phyloP scores from a whole-genome alignment of 1,140 invertebrate species.

The Doryteuthis pealeii region DNA sequence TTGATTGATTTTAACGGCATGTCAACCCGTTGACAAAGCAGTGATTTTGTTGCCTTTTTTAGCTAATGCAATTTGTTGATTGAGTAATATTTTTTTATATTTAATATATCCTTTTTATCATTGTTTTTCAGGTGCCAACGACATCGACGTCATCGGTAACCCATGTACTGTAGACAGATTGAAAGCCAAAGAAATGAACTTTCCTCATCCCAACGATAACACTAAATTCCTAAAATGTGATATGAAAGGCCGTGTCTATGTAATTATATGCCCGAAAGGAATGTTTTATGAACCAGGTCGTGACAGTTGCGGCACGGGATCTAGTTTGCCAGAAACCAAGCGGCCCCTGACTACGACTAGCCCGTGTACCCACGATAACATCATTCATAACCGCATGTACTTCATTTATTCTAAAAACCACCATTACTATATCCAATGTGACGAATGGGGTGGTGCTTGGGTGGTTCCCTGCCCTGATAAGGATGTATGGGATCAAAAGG shows the following conservation, averaged over 20 bases:
- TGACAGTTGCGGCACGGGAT: not conserved
- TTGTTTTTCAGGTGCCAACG: not conserved
- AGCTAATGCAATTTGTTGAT: too few relatives aligned
- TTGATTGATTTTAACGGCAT: too few relatives aligned
- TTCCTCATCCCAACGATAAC: slow-evolving; percentile 35
- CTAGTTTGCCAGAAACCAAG: not conserved
- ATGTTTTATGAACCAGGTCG: not conserved
- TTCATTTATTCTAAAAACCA: slow-evolving; percentile 30
- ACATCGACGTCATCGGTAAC: slow-evolving; percentile 12
- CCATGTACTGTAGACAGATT: slow-evolving; percentile 29
- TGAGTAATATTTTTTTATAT: too few relatives aligned
- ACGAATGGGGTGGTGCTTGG: slow-evolving; percentile 41
- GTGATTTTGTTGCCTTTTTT: too few relatives aligned
- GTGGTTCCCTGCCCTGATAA: slow-evolving; percentile 22
- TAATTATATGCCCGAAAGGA: slow-evolving; percentile 36
- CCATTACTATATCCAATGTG: slow-evolving; percentile 37
- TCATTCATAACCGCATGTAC: slow-evolving; percentile 32
- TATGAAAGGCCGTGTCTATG: slow-evolving; percentile 36
- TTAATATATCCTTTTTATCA: too few relatives aligned
- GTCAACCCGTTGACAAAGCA: too few relatives aligned
- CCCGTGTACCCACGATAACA: slow-evolving; percentile 34
- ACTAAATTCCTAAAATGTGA: slow-evolving; percentile 44
- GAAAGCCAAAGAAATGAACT: slow-evolving; percentile 22
- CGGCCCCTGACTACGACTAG: slow-evolving; percentile 20
- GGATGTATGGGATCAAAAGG: slow-evolving; percentile 29